Percentiles rank a stretch among this genome's conserved stretches.
Conservation (phyloP, 2,888 invertebrate species). For the Ernsta delagoae region DNA sequence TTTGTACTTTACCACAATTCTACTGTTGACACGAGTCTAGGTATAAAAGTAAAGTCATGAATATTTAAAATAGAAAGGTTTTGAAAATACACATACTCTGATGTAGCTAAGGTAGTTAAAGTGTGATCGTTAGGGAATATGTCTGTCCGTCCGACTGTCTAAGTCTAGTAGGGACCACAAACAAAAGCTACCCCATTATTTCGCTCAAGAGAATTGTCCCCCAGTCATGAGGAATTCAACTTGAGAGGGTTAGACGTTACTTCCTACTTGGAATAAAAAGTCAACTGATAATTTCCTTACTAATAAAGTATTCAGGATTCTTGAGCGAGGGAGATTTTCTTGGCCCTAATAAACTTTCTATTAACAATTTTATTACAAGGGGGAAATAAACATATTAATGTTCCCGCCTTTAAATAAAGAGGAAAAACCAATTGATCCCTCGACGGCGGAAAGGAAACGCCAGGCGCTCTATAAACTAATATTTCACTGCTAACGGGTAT, state of each 20-base stretch:
- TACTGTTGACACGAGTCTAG: no score
- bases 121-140: neutral
- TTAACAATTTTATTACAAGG: slow-evolving; percentile 67
- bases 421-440: slow-evolving; percentile 56
- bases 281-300: slow-evolving; percentile 28
- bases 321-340: slow-evolving; percentile 34
- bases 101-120: neutral
- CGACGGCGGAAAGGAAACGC: slow-evolving; percentile 55
- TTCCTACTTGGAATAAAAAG: slow-evolving; percentile 10
- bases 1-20: no score
- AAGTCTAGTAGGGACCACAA: neutral
- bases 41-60: no score
- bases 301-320: slow-evolving; percentile 27
- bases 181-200: neutral
- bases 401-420: slow-evolving; percentile 60
- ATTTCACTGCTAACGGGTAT: slow-evolving; percentile 55
- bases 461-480: slow-evolving; percentile 67
- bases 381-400: slow-evolving; percentile 70
- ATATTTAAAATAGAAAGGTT: no score
- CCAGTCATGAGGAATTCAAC: neutral
- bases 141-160: no score
- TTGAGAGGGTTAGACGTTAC: slow-evolving; percentile 6
- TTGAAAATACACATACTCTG: neutral
- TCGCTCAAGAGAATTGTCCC: slow-evolving; percentile 11
- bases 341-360: slow-evolving; percentile 57